phyloP scores from a whole-genome alignment of 2,113 vertebrate genomes.

The Carlito syrichta region DNA sequence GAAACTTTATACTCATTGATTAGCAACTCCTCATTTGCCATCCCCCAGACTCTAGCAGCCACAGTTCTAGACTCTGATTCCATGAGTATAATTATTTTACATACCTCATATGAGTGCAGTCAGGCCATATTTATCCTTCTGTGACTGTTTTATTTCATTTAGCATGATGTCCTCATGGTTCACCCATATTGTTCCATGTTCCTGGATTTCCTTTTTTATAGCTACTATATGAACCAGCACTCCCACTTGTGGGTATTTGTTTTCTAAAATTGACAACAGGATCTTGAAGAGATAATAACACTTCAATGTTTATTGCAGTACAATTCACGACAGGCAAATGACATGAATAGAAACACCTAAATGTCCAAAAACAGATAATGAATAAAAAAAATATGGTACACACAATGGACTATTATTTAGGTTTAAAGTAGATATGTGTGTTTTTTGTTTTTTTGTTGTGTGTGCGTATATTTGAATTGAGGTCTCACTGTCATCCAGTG shows the following conservation, averaged over 20 bases:
- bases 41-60: not conserved
- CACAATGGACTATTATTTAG: not conserved
- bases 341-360: not conserved
- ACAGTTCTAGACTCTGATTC: not conserved
- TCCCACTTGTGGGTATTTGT: not conserved
- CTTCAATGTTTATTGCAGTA: not conserved
- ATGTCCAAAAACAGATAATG: not conserved
- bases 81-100: not conserved
- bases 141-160: not conserved
- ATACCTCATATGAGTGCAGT: not conserved
- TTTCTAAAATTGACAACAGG: not conserved
- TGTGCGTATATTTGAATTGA: too few species aligned
- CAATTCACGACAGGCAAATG: not conserved
- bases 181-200: not conserved
- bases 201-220: not conserved
- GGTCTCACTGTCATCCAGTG: too few species aligned
- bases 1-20: not conserved
- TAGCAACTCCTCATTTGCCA: not conserved
- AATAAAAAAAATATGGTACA: not conserved
- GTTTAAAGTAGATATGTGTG: not conserved
- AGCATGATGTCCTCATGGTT: not conserved
- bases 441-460: too few species aligned
- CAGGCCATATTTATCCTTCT: not conserved
- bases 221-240: not conserved
- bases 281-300: not conserved